These are phyloP conservation scores for Sarcophaga subvicina DNA, from an alignment of 2,888 invertebrate genomes.

Conservation along the genomic window DNA sequence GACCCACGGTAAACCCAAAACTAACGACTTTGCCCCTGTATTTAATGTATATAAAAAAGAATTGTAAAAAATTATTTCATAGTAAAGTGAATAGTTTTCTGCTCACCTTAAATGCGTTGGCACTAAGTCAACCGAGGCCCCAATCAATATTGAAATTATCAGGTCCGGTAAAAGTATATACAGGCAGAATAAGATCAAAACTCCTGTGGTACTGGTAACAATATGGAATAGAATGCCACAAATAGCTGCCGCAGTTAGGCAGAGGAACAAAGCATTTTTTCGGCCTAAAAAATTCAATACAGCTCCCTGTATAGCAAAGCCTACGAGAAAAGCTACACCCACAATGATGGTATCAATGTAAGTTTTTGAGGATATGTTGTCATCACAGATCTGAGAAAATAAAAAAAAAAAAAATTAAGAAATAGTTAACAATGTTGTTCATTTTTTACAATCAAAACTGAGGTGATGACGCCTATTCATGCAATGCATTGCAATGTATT, in stretches of 20 bases:
- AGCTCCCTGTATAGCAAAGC: conserved; percentile 77
- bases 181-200: conserved; percentile 77
- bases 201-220: conserved; percentile 72
- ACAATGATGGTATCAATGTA: conserved; percentile 78
- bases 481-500: too few relatives aligned
- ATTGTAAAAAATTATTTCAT: background rate
- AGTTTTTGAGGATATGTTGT: conserved; percentile 75
- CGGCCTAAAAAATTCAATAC: conserved; percentile 78
- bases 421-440: too few relatives aligned
- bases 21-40: conserved; percentile 77
- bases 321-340: conserved; percentile 77
- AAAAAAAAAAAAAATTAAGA: too few relatives aligned
- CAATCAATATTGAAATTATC: conserved; percentile 77
- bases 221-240: conserved; percentile 78
- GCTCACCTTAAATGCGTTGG: conserved; percentile 77
- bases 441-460: too few relatives aligned
- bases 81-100: too few relatives aligned
- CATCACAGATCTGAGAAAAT: conserved; percentile 74
- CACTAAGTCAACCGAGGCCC: conserved; percentile 77
- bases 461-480: too few relatives aligned
- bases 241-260: conserved; percentile 72
- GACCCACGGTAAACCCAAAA: conserved; percentile 75
- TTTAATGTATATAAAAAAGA: background rate
- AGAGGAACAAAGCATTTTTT: conserved; percentile 75
- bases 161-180: conserved; percentile 77